Percentiles rank a stretch among this genome's conserved stretches.
Conservation (phyloP, 2,797 vertebrate species). For the Helarctos malayanus region DNA sequence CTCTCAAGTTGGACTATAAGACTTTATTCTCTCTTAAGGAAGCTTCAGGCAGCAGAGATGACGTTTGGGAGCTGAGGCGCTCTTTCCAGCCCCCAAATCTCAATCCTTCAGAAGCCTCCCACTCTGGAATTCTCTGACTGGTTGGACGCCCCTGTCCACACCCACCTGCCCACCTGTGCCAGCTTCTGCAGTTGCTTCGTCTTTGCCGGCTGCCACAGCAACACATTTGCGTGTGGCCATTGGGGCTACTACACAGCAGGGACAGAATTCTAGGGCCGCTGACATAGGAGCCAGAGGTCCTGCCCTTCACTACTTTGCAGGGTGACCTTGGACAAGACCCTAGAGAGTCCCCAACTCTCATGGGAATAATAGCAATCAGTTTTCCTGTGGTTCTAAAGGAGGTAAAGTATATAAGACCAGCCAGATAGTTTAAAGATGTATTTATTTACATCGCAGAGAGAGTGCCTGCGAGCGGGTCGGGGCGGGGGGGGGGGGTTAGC, state of each 20-base stretch:
- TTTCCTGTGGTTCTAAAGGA: conserved; percentile 18
- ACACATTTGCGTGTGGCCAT: background rate
- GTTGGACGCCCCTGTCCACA: background rate
- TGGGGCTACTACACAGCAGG: background rate
- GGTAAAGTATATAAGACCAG: background rate
- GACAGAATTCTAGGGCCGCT: background rate
- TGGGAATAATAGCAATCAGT: background rate
- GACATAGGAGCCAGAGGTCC: background rate
- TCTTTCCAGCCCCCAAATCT: background rate
- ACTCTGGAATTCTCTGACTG: background rate
- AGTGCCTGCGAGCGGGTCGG: background rate
- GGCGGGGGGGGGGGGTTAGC: too few relatives aligned
- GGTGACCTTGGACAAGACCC: background rate
- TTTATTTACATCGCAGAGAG: background rate
- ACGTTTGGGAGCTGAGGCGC: background rate
- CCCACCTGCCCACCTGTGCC: background rate
- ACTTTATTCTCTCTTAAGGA: background rate
- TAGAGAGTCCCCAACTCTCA: background rate
- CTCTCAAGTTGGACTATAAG: background rate
- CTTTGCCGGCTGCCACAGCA: background rate
- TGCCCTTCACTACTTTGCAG: background rate
- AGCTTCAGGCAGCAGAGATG: background rate
- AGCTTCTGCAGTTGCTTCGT: background rate
- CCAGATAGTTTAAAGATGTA: background rate
- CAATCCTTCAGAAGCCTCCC: background rate